Base-by-base conservation (phyloP, 2,888 invertebrate genomes). In the Neria commutata region DNA sequence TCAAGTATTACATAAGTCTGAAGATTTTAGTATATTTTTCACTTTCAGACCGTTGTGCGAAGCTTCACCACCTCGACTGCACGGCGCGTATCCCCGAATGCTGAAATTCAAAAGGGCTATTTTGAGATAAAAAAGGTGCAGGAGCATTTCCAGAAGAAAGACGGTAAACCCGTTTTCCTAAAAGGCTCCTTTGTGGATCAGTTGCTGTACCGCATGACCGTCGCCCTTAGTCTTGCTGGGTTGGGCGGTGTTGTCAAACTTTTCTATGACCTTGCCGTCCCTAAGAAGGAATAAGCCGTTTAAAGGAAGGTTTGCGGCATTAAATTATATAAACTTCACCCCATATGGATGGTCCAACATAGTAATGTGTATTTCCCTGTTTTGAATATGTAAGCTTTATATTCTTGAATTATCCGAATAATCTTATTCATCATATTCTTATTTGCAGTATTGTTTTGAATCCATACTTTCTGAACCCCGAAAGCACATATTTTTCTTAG, bases 101-200 rank as follows among this genome's bases (percentile, higher is more conserved):
- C 63, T 8, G 71, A 80, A 58, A 61, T 79, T 52, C 70, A 77
- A 40, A 74, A 77, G 54, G 79, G 79, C 1, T 79, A 75, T 51
- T 71, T 72, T 17, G 78, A 78, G 64, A 54, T 78, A 55, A 73
- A 67, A 54, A 68, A 67, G 14, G 4, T 69, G 1, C 78, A 78
- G 49, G 73, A 74, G 19, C 66, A 68, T 25, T 82, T 76, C 64
- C 83, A 83, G 66, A 72, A 76, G 50, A 67, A 75, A 3, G 84
- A 86, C 71, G 84, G 82, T 4, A 73, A 81, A 21, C 85, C 85
- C 2, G 78, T 86, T 1, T 84, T 83, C 67, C 70, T 86, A 14
- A 86, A 86, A 69, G 83, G 80, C 2, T 85, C 85, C 4, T 17
- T 70, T 1, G 56, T 70, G 23, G 86, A 86, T 67, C 83, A 78